A percentile compares a stretch with the other conserved stretches of the same genome.
phyloP scores from a whole-genome alignment of 2,797 vertebrate genomes.

The Pseudopleuronectes americanus region DNA sequence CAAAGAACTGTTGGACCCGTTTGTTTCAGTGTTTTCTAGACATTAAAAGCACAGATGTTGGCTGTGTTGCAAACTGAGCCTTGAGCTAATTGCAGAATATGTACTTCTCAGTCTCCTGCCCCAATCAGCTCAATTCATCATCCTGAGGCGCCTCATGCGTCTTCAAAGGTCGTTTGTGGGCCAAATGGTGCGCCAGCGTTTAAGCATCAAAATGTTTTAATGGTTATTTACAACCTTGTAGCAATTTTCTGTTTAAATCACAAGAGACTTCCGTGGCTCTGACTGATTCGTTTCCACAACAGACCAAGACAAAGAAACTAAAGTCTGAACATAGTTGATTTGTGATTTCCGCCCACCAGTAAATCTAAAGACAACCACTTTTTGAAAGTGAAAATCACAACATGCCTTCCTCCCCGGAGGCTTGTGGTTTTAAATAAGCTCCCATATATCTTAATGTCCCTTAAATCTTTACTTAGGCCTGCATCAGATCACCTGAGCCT shows the following conservation, averaged over 20 bases:
- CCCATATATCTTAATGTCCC: background rate
- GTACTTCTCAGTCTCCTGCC: slow-evolving; percentile 32
- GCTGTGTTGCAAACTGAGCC: slow-evolving; percentile 34
- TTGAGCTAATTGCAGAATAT: slow-evolving; percentile 61
- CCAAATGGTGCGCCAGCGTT: slow-evolving; percentile 5
- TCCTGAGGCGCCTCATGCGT: slow-evolving; percentile 22
- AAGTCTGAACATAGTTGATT: background rate
- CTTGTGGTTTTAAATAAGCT: slow-evolving; percentile 2
- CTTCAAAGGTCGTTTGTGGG: slow-evolving; percentile 23
- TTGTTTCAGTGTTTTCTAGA: slow-evolving; percentile 49
- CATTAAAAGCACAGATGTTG: slow-evolving; percentile 51
- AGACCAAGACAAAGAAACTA: background rate
- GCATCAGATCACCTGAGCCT: background rate
- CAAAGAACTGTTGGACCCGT: slow-evolving; percentile 41
- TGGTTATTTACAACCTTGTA: background rate
- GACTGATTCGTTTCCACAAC: background rate
- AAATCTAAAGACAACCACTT: no score
- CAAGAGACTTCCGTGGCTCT: slow-evolving; percentile 1
- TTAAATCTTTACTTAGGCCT: background rate
- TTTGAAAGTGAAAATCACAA: background rate
- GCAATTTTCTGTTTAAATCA: background rate
- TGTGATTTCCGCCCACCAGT: background rate
- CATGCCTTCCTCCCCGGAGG: background rate
- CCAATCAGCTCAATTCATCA: slow-evolving; percentile 36
- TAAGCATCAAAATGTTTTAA: slow-evolving; percentile 3